These are phyloP conservation scores for Casuarius casuarius DNA, from an alignment of 2,113 vertebrate species.

Conservation along the genomic window DNA sequence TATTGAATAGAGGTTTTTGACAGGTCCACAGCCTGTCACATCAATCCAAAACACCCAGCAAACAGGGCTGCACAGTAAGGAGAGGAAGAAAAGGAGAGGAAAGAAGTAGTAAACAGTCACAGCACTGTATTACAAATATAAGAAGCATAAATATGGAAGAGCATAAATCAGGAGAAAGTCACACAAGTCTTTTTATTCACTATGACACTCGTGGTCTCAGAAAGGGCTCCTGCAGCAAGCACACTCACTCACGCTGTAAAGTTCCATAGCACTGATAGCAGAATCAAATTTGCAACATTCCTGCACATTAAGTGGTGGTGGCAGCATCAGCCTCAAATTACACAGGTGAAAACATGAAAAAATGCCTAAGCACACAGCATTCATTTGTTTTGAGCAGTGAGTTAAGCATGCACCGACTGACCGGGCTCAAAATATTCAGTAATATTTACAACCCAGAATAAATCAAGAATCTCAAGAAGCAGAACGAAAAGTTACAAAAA, in stretches of 20 bases:
- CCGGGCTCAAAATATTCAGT: not conserved
- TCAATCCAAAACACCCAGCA: not conserved
- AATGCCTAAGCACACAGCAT: not conserved
- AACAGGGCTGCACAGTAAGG: not conserved
- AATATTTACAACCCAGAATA: conserved; percentile 4
- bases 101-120: not conserved
- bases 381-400: not conserved
- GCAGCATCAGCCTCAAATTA: not conserved
- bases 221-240: not conserved
- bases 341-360: not conserved
- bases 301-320: not conserved
- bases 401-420: not conserved
- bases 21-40: not conserved
- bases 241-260: not conserved
- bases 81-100: not conserved
- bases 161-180: not conserved
- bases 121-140: not conserved
- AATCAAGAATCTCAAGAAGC: not conserved
- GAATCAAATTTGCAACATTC: not conserved
- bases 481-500: not conserved
- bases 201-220: not conserved
- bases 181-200: not conserved
- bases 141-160: not conserved
- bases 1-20: not conserved
- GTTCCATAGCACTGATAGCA: not conserved